Evolutionary conservation across 2,797 vertebrate species (phyloP).

Genomic region (Falco peregrinus): DNA sequence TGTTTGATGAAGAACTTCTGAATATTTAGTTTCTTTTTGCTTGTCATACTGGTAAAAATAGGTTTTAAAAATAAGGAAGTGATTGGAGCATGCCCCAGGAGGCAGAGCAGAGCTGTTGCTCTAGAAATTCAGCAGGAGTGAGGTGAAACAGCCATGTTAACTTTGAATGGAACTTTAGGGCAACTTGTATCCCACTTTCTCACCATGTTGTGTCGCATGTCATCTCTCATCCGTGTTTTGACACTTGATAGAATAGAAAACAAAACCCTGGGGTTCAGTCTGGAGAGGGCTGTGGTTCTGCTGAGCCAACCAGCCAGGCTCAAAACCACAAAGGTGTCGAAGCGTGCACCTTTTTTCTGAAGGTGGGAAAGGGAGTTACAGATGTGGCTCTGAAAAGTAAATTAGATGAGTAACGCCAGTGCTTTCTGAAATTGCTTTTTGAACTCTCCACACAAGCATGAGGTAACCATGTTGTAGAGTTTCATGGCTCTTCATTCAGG

Average conservation of each 20-base stretch:
- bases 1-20: neutral
- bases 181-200: neutral
- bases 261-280: neutral
- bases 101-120: neutral
- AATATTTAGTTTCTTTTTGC: neutral
- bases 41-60: neutral
- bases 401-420: neutral
- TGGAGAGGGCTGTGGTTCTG: neutral
- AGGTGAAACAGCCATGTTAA: neutral
- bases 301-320: neutral
- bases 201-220: neutral
- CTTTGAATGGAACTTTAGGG: neutral
- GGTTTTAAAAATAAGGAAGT: neutral
- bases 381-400: neutral
- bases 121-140: neutral
- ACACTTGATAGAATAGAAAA: fast-evolving
- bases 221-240: fast-evolving
- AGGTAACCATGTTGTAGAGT: neutral
- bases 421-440: neutral
- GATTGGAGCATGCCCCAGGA: neutral
- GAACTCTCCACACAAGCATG: neutral
- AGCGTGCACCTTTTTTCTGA: neutral
- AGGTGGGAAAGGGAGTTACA: neutral
- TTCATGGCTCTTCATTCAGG: neutral
- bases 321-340: neutral